phyloP scores from a whole-genome alignment of 2,797 vertebrate species.

The Platyrinchus mystaceus region DNA sequence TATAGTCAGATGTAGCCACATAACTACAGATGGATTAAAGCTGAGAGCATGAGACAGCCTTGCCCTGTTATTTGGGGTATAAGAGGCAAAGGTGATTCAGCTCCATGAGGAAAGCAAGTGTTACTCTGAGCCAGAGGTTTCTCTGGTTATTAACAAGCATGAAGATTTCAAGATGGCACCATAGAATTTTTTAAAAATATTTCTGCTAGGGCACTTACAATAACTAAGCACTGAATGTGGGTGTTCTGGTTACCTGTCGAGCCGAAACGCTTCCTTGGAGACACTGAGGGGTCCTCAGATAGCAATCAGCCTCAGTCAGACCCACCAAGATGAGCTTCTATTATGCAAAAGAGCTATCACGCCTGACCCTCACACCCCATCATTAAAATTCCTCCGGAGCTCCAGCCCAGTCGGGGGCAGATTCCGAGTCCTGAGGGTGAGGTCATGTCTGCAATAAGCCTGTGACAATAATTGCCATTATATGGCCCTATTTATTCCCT shows the following conservation, averaged over 20 bases:
- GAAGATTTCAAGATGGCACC: background rate
- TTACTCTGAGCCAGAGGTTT: background rate
- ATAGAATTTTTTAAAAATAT: background rate
- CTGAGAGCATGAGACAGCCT: background rate
- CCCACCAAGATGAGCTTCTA: background rate
- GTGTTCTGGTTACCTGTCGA: background rate
- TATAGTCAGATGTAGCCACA: background rate
- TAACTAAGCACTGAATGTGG: background rate
- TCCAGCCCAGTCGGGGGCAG: background rate
- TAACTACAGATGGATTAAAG: background rate
- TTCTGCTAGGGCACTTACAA: background rate
- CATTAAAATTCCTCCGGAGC: constrained; percentile 45
- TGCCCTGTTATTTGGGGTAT: background rate
- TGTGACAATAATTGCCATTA: constrained; percentile 41
- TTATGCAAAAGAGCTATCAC: constrained; percentile 1
- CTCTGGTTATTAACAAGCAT: background rate
- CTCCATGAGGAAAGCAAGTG: background rate
- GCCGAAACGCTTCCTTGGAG: background rate
- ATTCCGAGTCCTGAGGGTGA: constrained; percentile 43
- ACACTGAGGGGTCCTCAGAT: background rate
- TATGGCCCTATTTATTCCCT: constrained; percentile 20
- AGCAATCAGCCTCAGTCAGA: background rate
- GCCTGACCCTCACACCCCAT: background rate
- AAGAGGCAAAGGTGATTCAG: background rate
- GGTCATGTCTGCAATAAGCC: constrained; percentile 62